Evolutionary conservation across 2,797 vertebrate genomes (phyloP).

Genomic region (Sorex maritimensis): DNA sequence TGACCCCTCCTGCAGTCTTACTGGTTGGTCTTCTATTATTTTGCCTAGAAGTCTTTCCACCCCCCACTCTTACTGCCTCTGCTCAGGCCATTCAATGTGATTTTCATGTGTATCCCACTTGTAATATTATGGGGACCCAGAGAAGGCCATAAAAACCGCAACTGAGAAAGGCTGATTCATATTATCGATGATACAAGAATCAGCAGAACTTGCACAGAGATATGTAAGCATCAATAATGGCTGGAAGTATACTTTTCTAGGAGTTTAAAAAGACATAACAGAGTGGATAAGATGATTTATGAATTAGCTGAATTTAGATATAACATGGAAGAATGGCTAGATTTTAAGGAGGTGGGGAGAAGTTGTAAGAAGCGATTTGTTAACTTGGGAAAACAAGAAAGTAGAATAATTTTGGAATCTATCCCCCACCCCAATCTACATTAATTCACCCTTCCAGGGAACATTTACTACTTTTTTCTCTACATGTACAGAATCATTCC

Average conservation of each 20-base stretch:
- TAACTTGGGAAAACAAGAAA: not conserved
- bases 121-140: too few species aligned
- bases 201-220: not conserved
- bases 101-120: too few species aligned
- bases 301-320: not conserved
- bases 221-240: not conserved
- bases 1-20: too few species aligned
- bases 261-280: not conserved
- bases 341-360: slow-evolving; percentile 12
- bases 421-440: not conserved
- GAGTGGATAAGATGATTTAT: not conserved
- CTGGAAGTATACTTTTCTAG: not conserved
- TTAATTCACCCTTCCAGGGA: not conserved
- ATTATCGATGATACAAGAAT: slow-evolving; percentile 35
- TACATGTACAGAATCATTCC: too few species aligned
- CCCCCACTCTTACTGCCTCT: too few species aligned
- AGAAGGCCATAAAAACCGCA: too few species aligned
- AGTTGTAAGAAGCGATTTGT: not conserved
- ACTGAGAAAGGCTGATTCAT: too few species aligned
- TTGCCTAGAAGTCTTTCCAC: too few species aligned
- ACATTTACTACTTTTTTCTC: not conserved
- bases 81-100: too few species aligned
- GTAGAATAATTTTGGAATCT: not conserved
- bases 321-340: not conserved
- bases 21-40: too few species aligned